Percentiles rank a stretch among this genome's conserved stretches.
Conservation (phyloP, 1,140 invertebrate species). For the Drosophila nikananu region DNA sequence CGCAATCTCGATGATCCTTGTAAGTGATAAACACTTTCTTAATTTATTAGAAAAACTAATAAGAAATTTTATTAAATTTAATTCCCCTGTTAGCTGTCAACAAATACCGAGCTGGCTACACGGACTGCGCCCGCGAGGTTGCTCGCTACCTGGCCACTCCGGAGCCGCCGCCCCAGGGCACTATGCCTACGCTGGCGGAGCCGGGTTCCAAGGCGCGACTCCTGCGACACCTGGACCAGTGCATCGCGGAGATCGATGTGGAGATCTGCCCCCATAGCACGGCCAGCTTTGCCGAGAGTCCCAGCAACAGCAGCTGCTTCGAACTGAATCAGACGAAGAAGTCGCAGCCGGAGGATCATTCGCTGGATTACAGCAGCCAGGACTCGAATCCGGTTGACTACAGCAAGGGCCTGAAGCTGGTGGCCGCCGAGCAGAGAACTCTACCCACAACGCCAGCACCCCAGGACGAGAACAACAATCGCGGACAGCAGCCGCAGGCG, state of each 20-base stretch:
- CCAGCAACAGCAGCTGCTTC: conserved; percentile 73
- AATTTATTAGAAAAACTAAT: no score
- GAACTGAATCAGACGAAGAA: conserved; percentile 62
- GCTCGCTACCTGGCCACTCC: conserved; percentile 89
- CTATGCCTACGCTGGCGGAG: conserved; percentile 88
- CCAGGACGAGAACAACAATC: conserved; percentile 81
- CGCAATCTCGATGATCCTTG: conserved; percentile 88
- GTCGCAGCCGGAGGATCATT: conserved; percentile 71
- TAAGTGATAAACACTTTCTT: conserved; percentile 73
- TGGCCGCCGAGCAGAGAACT: conserved; percentile 45
- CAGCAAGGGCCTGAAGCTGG: conserved; percentile 73
- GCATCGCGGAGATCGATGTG: conserved; percentile 89
- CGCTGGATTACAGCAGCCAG: conserved; percentile 82
- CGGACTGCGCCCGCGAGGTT: conserved; percentile 92
- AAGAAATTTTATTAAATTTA: neutral
- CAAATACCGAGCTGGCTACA: conserved; percentile 90
- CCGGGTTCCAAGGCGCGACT: conserved; percentile 89
- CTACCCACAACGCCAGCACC: conserved; percentile 46
- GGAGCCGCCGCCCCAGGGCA: conserved; percentile 87
- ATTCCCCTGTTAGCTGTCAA: conserved; percentile 85
- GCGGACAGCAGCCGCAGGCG: conserved; percentile 52
- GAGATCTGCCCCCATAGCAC: conserved; percentile 87
- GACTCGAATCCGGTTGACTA: conserved; percentile 84
- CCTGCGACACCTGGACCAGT: conserved; percentile 90
- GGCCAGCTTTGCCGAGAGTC: conserved; percentile 72